Evolutionary conservation across 2,888 invertebrate genomes (phyloP).

Genomic region (Pyralis farinalis): DNA sequence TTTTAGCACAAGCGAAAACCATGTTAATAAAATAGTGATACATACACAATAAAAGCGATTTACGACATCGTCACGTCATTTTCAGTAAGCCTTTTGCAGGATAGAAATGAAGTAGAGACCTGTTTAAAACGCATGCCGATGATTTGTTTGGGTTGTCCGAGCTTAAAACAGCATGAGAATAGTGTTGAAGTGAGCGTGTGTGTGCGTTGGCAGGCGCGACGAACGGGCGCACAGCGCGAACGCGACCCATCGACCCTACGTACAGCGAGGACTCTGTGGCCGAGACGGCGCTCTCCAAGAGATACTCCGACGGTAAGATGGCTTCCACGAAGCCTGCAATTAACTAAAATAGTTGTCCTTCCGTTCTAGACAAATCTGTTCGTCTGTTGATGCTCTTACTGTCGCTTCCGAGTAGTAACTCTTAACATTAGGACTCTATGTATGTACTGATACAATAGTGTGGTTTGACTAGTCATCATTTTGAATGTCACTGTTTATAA

Average conservation of each 20-base stretch:
- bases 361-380: conserved; percentile 45
- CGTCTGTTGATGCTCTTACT: conserved; percentile 57
- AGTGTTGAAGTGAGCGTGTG: conserved; percentile 69
- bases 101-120: background rate
- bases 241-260: conserved; percentile 82
- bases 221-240: conserved; percentile 60
- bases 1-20: too few relatives aligned
- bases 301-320: conserved; percentile 91
- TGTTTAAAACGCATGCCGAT: conserved; percentile 2
- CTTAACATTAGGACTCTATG: conserved; percentile 34
- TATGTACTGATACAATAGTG: conserved; percentile 32
- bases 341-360: conserved; percentile 36
- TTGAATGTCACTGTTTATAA: background rate
- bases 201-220: conserved; percentile 75
- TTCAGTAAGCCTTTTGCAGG: background rate
- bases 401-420: conserved; percentile 54
- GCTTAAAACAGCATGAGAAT: conserved; percentile 16
- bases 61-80: too few relatives aligned
- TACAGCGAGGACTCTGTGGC: conserved; percentile 91
- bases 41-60: too few relatives aligned
- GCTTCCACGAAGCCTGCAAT: conserved; percentile 29
- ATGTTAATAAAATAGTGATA: too few relatives aligned
- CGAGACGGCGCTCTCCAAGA: conserved; percentile 89
- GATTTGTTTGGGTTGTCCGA: background rate
- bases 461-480: conserved; percentile 28